These are phyloP conservation scores for Myxocyprinus asiaticus DNA, from an alignment of 2,113 vertebrate genomes.

Conservation along the genomic window DNA sequence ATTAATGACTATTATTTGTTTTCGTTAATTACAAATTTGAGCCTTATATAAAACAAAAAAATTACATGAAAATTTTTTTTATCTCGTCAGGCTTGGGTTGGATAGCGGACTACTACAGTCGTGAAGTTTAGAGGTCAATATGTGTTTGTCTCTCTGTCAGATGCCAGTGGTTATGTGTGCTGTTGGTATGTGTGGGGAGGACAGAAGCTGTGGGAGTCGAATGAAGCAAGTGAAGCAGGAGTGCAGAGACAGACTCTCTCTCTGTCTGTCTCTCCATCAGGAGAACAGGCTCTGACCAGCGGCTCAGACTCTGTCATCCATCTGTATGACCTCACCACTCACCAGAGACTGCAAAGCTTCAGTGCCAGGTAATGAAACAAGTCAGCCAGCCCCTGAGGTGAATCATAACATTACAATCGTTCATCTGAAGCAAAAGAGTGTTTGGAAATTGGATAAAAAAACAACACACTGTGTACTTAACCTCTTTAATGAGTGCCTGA, in stretches of 20 bases:
- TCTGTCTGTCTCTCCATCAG: conserved; percentile 54
- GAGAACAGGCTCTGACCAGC: conserved; percentile 55
- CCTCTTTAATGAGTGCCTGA: too few relatives aligned
- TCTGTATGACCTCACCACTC: conserved; percentile 65
- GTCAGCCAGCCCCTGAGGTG: not conserved
- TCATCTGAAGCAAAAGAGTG: too few relatives aligned
- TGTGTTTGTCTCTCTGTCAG: conserved; percentile 45
- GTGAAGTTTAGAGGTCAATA: not conserved
- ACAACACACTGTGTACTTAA: too few relatives aligned
- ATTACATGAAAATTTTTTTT: too few relatives aligned
- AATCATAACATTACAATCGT: too few relatives aligned
- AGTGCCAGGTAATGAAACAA: conserved; percentile 55
- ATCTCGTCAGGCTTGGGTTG: too few relatives aligned
- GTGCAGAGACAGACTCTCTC: conserved; percentile 59
- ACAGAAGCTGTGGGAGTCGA: conserved; percentile 56
- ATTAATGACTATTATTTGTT: too few relatives aligned
- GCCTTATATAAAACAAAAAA: too few relatives aligned
- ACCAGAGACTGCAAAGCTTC: conserved; percentile 50
- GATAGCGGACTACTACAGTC: too few relatives aligned
- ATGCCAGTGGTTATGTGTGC: conserved; percentile 64
- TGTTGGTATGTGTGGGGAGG: conserved; percentile 64
- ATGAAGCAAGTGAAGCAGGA: conserved; percentile 37
- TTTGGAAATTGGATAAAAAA: too few relatives aligned
- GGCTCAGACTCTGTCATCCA: conserved; percentile 59
- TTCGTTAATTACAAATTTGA: too few relatives aligned